Evolutionary conservation across 2,113 vertebrate genomes (phyloP).

Genomic region (Gobius niger): DNA sequence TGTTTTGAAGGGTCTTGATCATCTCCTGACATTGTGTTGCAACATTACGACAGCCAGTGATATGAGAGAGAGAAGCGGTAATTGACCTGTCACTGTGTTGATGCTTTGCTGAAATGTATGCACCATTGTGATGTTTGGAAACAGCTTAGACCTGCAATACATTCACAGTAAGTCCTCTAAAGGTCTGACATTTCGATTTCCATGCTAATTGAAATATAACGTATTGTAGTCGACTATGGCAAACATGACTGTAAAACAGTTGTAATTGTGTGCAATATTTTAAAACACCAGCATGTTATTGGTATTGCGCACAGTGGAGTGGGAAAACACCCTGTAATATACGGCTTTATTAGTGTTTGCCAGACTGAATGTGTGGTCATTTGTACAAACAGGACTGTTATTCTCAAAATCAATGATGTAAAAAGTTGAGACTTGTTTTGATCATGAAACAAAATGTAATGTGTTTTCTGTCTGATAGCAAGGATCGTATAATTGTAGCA

Average conservation of each 20-base stretch:
- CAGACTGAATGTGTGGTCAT: constrained; percentile 1
- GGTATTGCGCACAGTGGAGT: constrained; percentile 24
- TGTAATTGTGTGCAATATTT: constrained; percentile 18
- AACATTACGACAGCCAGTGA: constrained; percentile 20
- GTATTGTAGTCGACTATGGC: constrained; percentile 18
- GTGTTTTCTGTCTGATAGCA: constrained; percentile 1
- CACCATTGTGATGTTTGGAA: constrained; percentile 41
- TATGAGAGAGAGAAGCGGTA: constrained; percentile 21
- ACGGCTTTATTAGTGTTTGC: constrained; percentile 20
- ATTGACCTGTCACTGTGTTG: constrained; percentile 44
- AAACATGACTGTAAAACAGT: constrained; percentile 24
- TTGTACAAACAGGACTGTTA: constrained; percentile 4
- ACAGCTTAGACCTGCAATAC: constrained; percentile 27
- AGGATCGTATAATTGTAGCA: constrained; percentile 2
- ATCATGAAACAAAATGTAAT: constrained; percentile 27
- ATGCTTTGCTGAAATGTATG: constrained; percentile 29
- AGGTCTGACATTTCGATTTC: constrained; percentile 22
- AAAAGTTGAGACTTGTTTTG: constrained; percentile 9
- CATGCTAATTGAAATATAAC: constrained; percentile 33
- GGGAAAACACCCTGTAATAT: constrained; percentile 14
- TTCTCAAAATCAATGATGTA: constrained; percentile 5
- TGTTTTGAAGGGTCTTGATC: not conserved
- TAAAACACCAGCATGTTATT: constrained; percentile 12
- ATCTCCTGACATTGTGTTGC: not conserved
- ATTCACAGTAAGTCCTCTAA: constrained; percentile 22